Conservation (phyloP, 1,140 invertebrate genomes). For the Zaprionus kolodkinae region DNA sequence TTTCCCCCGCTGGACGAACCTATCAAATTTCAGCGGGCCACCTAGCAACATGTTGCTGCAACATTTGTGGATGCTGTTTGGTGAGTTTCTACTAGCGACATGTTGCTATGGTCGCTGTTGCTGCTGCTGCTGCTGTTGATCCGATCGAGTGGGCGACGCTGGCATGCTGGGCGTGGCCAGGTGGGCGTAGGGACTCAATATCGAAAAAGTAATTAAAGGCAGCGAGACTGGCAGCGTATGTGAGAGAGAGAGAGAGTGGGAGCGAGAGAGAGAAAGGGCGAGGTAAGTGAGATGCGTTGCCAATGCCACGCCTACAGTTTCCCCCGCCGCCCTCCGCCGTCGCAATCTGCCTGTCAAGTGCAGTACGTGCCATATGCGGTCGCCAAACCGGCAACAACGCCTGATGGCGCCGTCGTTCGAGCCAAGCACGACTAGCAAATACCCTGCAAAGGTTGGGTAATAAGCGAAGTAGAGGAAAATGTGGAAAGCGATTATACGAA, state of each 20-base stretch:
- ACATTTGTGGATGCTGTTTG: conserved; percentile 51
- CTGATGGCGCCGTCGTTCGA: neutral
- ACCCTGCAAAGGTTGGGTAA: neutral
- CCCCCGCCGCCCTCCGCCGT: neutral
- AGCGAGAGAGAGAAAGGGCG: neutral
- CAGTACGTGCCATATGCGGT: conserved; percentile 72
- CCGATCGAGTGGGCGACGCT: conserved; percentile 54
- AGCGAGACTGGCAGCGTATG: conserved; percentile 29
- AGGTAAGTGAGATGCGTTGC: conserved; percentile 20
- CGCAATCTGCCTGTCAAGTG: conserved; percentile 61
- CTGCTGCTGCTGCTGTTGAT: conserved; percentile 8
- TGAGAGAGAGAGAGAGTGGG: neutral
- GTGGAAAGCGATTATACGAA: too few species aligned
- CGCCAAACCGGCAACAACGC: conserved; percentile 55
- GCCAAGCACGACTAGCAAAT: neutral
- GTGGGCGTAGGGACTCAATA: conserved; percentile 55
- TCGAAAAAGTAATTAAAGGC: conserved; percentile 80
- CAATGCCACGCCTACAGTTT: conserved; percentile 47
- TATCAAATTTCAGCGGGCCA: conserved; percentile 48
- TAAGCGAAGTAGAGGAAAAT: too few species aligned
- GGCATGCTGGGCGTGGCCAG: conserved; percentile 54
- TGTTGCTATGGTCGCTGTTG: neutral
- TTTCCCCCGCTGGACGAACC: conserved; percentile 42
- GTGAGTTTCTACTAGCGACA: conserved; percentile 27
- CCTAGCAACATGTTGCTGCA: conserved; percentile 6